phyloP scores from a whole-genome alignment of 2,113 vertebrate genomes.

The Larimichthys crocea region DNA sequence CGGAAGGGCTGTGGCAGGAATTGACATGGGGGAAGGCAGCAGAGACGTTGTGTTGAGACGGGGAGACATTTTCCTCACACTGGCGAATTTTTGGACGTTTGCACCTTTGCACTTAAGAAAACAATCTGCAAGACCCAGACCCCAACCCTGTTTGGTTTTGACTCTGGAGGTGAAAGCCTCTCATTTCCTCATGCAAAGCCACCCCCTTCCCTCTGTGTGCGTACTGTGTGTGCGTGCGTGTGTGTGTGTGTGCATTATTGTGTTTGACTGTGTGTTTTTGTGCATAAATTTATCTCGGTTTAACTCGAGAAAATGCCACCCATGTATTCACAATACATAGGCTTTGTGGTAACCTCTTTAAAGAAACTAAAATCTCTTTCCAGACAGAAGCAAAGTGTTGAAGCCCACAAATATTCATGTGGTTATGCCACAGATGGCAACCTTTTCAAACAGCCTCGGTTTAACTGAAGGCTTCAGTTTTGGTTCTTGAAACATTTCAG shows the following conservation, averaged over 20 bases:
- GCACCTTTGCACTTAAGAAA: slow-evolving; percentile 76
- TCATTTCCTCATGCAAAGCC: slow-evolving; percentile 65
- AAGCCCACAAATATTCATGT: slow-evolving; percentile 73
- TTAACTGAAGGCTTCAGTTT: slow-evolving; percentile 55
- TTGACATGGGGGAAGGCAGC: slow-evolving; percentile 44
- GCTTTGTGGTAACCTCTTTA: slow-evolving; percentile 56
- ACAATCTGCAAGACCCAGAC: slow-evolving; percentile 66
- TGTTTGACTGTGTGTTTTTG: slow-evolving; percentile 21
- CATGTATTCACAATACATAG: slow-evolving; percentile 42
- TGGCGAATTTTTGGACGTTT: slow-evolving; percentile 71
- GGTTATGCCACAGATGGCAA: slow-evolving; percentile 72
- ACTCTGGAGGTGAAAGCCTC: slow-evolving; percentile 59
- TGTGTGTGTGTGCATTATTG: slow-evolving; percentile 13
- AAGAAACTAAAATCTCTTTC: slow-evolving; percentile 57
- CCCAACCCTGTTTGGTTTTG: slow-evolving; percentile 59
- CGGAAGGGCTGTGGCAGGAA: slow-evolving; percentile 59
- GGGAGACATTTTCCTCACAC: slow-evolving; percentile 70
- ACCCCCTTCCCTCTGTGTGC: slow-evolving; percentile 22
- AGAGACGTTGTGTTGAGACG: slow-evolving; percentile 55
- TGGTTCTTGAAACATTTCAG: slow-evolving; percentile 61
- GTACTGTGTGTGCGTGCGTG: background rate
- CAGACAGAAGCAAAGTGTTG: slow-evolving; percentile 75
- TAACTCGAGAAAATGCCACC: slow-evolving; percentile 66
- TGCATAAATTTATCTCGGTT: slow-evolving; percentile 49
- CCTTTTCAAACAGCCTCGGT: slow-evolving; percentile 42